Conservation (phyloP, 2,888 invertebrate genomes). For the Nymphalis polychloros region DNA sequence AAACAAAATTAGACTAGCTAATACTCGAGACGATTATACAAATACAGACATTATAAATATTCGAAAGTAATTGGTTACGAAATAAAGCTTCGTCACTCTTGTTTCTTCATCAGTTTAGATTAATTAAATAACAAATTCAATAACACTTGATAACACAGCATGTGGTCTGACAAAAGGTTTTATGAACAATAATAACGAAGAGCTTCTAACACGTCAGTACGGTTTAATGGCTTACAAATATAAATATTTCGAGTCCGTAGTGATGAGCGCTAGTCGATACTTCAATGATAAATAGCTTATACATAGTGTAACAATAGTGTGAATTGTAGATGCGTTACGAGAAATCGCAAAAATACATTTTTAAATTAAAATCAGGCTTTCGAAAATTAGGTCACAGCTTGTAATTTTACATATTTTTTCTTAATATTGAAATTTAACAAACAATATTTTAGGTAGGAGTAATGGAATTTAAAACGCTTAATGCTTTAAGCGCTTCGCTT, state of each 20-base stretch:
- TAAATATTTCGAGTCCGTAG: conserved; percentile 18
- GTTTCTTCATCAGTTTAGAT: conserved; percentile 45
- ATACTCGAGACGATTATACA: background rate
- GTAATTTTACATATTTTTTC: conserved; percentile 30
- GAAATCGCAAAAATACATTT: conserved; percentile 12
- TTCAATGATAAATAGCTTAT: conserved; percentile 26
- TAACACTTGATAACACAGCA: conserved; percentile 27
- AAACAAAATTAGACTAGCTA: conserved; percentile 18
- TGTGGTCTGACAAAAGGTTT: conserved; percentile 36
- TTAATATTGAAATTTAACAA: conserved; percentile 12
- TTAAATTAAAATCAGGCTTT: conserved; percentile 28
- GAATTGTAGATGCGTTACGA: conserved; percentile 16
- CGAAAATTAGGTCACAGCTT: conserved; percentile 31
- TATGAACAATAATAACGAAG: conserved; percentile 32
- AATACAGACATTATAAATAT: background rate
- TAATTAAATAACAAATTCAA: conserved; percentile 23
- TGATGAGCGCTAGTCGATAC: conserved; percentile 17
- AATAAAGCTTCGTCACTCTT: conserved; percentile 25
- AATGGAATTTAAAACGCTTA: conserved; percentile 30
- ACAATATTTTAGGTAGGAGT: conserved; percentile 10
- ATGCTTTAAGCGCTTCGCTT: conserved; percentile 47
- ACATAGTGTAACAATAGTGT: conserved; percentile 22
- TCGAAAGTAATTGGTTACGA: conserved; percentile 20
- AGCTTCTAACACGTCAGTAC: conserved; percentile 29
- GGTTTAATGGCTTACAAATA: conserved; percentile 19